Conservation (phyloP, 2,797 vertebrate genomes). For the Echeneis naucrates region DNA sequence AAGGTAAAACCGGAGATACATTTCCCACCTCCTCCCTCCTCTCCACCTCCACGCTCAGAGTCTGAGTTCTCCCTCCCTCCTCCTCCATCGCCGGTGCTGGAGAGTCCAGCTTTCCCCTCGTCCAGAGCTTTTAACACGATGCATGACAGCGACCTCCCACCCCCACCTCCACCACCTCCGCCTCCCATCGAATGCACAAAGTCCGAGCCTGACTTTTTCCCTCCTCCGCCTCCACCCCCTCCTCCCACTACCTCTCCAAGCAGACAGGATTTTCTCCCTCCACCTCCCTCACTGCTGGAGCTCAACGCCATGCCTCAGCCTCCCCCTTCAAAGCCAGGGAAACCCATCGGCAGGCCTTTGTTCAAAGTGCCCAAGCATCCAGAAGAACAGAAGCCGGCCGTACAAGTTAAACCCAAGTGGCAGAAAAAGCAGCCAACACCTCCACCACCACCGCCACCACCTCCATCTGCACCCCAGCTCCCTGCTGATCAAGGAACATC, state of each 20-base stretch:
- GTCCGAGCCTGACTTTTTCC: slow-evolving; percentile 80
- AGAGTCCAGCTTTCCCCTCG: slow-evolving; percentile 66
- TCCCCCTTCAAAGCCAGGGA: slow-evolving; percentile 66
- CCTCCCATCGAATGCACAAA: slow-evolving; percentile 81
- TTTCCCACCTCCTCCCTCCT: slow-evolving; percentile 86
- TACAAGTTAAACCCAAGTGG: slow-evolving; percentile 78
- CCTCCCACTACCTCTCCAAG: slow-evolving; percentile 58
- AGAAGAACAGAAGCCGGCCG: slow-evolving; percentile 75
- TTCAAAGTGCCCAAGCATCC: slow-evolving; percentile 84
- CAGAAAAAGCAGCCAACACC: slow-evolving; percentile 79
- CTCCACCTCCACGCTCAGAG: slow-evolving; percentile 85
- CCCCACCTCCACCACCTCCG: slow-evolving; percentile 85
- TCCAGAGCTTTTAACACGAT: slow-evolving; percentile 74
- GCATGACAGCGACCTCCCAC: slow-evolving; percentile 84
- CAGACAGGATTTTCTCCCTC: slow-evolving; percentile 76
- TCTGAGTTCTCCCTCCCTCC: slow-evolving; percentile 89
- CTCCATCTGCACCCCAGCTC: slow-evolving; percentile 58
- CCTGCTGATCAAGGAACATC: slow-evolving; percentile 49
- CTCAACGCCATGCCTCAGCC: slow-evolving; percentile 77
- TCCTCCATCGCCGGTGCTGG: slow-evolving; percentile 85
- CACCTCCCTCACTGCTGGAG: slow-evolving; percentile 86
- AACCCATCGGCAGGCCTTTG: slow-evolving; percentile 72
- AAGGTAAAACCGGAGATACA: slow-evolving; percentile 83
- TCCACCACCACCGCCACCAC: slow-evolving; percentile 51
- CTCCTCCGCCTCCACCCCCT: slow-evolving; percentile 77